Conservation (phyloP, 2,888 invertebrate genomes). For the Torymus aiolomorphi region DNA sequence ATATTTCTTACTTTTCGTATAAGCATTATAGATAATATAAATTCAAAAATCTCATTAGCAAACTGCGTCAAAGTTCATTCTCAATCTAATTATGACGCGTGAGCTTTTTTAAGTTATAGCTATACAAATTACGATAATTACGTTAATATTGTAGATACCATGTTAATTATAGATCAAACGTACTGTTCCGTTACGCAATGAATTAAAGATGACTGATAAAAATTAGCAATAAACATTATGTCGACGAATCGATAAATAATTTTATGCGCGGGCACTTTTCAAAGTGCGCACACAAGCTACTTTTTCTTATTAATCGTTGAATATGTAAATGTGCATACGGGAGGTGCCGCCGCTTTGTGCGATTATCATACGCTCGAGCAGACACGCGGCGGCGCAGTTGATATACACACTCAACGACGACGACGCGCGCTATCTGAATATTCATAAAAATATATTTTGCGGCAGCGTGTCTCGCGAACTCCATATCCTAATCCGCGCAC, state of each 20-base stretch:
- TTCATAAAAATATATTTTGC: constrained; percentile 26
- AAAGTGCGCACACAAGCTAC: constrained; percentile 9
- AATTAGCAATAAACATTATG: not conserved
- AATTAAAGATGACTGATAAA: too few species aligned
- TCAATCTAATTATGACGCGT: too few species aligned
- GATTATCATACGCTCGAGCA: not conserved
- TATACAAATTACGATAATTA: too few species aligned
- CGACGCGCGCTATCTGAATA: constrained; percentile 22
- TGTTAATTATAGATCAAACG: too few species aligned
- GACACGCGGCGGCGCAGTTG: constrained; percentile 3
- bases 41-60: too few species aligned
- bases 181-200: too few species aligned
- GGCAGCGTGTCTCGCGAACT: not conserved
- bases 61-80: too few species aligned
- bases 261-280: not conserved
- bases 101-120: too few species aligned
- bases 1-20: too few species aligned
- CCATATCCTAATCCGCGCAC: not conserved
- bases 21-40: too few species aligned
- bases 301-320: constrained; percentile 38
- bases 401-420: constrained; percentile 15
- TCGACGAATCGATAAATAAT: not conserved
- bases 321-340: constrained; percentile 27
- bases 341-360: constrained; percentile 37
- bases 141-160: too few species aligned